Evolutionary conservation across 2,113 vertebrate genomes (phyloP), one percentile per base, ranked within the genome.

Genomic region (Tyrannus savana): DNA sequence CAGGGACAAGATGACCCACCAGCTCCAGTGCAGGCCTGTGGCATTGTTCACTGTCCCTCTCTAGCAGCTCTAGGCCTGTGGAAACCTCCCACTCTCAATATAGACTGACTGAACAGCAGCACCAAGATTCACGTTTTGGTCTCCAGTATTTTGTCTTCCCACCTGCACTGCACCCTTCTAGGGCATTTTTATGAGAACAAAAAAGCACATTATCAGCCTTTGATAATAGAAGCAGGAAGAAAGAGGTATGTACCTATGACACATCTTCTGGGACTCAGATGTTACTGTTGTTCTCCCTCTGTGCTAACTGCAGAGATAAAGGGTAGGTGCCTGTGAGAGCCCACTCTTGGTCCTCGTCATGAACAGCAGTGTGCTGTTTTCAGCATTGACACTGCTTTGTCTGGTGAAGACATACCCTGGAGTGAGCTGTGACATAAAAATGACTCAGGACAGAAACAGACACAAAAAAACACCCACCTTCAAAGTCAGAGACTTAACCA

Each of bases 371-470:
- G 37, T 64, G 60, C 39, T 90, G 19, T 68, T 94, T 86, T 84
- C 73, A 94, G 25, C 37, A 49, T 14, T 78, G 44, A 46, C 60
- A 50, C 21, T 78, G 31, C n/a, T 84, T 78, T 84, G 52, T 41
- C 59, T 77, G 44, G n/a, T 68, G 30, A 87, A 96, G 80, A 78
- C 27, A 68, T 55, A 83, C 23, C 56, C 47, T 59, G 41, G 39
- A 74, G 28, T 44, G 53, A 87, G 52, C 44, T 10, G 2, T 87
- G 81, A 85, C 75, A 95, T 47, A 76, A 77, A 84, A 93, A 84
- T 83, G 12, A 95, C 37, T 95, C 95, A 53, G 30, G 84, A 84
- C 42, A 90, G 90, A 96, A 85, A 77, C 39, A 94, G 72, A 95
- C 59, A 86, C 31, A 76, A 78, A 91, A 93, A 90, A 33, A 1